Percentiles rank a stretch among this genome's conserved stretches.
These are phyloP conservation scores for Pseudorhiza aurosa DNA, from an alignment of 30 jellyfish, hydroid and myxozoan species.

Conservation along the genomic window DNA sequence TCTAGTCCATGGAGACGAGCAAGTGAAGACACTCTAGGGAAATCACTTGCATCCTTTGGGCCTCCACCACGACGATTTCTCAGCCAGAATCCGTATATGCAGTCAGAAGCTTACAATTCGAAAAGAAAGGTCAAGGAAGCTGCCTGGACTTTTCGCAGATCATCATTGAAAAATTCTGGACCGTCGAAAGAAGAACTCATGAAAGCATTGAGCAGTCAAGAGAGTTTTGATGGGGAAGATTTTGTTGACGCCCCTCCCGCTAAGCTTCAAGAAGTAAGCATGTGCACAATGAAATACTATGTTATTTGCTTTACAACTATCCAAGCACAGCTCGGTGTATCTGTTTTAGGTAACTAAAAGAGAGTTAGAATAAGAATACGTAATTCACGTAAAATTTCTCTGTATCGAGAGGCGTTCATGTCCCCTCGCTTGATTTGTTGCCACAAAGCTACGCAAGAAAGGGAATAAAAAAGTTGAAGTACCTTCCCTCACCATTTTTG, in stretches of 20 bases:
- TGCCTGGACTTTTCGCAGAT: slow-evolving; percentile 53
- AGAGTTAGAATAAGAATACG: too few relatives aligned
- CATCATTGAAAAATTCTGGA: slow-evolving; percentile 23
- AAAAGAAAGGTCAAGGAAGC: slow-evolving; percentile 54
- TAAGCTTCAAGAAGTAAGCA: too few relatives aligned
- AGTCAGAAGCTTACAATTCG: neutral
- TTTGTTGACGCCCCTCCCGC: slow-evolving; percentile 25
- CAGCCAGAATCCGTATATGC: slow-evolving; percentile 62
- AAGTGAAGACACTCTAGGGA: neutral
- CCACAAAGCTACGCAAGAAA: too few relatives aligned
- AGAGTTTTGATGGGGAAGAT: slow-evolving; percentile 2
- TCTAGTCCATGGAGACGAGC: neutral
- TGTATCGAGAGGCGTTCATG: too few relatives aligned
- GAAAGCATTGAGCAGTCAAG: neutral
- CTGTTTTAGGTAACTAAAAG: too few relatives aligned
- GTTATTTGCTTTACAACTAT: too few relatives aligned
- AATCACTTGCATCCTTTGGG: neutral
- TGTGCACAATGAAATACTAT: too few relatives aligned
- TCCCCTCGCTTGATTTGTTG: too few relatives aligned
- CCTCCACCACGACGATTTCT: slow-evolving; percentile 33
- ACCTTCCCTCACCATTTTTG: too few relatives aligned
- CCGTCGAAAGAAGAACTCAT: slow-evolving; percentile 23
- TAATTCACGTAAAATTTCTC: too few relatives aligned
- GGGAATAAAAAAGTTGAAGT: too few relatives aligned
- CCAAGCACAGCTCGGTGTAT: too few relatives aligned